These are phyloP conservation scores for Chelon labrosus DNA, from an alignment of 2,797 vertebrate genomes.

Conservation along the genomic window DNA sequence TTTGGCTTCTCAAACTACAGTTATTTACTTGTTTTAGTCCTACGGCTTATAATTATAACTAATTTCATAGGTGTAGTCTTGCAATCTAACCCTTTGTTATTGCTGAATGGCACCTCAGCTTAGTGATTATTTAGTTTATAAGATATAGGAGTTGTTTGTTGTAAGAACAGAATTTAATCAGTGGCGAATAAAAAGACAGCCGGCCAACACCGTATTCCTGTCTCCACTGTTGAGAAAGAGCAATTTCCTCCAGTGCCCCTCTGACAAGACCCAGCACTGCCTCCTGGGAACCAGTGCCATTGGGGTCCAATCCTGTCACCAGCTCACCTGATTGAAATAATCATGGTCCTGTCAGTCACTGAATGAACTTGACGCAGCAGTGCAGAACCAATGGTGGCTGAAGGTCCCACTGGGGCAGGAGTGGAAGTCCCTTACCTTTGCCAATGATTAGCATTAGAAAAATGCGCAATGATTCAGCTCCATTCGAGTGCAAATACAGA, in stretches of 20 bases:
- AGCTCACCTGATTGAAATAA: slow-evolving; percentile 38
- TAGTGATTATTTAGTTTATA: background rate
- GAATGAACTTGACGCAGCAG: slow-evolving; percentile 50
- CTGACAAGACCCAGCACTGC: slow-evolving; percentile 2
- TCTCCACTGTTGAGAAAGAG: background rate
- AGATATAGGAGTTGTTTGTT: background rate
- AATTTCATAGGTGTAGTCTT: background rate
- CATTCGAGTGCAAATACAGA: slow-evolving; percentile 59
- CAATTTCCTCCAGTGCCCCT: slow-evolving; percentile 10
- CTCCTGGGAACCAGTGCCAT: slow-evolving; percentile 37
- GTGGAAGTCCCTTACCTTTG: slow-evolving; percentile 34
- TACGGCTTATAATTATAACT: no score
- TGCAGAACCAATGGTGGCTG: slow-evolving; percentile 53
- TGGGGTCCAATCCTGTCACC: slow-evolving; percentile 26
- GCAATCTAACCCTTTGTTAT: background rate
- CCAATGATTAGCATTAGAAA: slow-evolving; percentile 54
- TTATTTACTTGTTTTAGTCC: no score
- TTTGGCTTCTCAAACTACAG: no score
- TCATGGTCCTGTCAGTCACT: slow-evolving; percentile 41
- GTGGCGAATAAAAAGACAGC: background rate
- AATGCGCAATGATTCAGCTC: slow-evolving; percentile 50
- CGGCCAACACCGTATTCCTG: slow-evolving; percentile 9
- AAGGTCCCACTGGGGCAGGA: slow-evolving; percentile 38
- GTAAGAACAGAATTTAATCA: background rate
- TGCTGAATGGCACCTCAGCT: background rate